A percentile compares a stretch with the other conserved stretches of the same genome.
These are phyloP conservation scores for Phataginus tricuspis DNA, from an alignment of 2,797 vertebrate species.

Conservation along the genomic window DNA sequence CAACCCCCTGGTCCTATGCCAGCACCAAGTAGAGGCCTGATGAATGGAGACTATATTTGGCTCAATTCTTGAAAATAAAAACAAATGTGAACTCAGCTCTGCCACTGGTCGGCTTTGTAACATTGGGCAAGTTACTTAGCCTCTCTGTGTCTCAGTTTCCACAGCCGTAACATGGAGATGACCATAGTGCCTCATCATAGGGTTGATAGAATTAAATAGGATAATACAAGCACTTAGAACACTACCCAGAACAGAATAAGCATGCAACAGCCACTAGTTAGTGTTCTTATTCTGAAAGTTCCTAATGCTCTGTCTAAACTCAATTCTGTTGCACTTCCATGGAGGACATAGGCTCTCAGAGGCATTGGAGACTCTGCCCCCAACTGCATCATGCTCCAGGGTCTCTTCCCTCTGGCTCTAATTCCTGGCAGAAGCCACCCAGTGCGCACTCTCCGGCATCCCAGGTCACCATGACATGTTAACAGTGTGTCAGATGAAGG, in stretches of 20 bases:
- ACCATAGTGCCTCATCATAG: neutral
- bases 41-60: neutral
- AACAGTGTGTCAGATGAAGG: neutral
- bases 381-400: neutral
- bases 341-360: neutral
- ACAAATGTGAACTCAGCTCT: neutral
- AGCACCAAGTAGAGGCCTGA: neutral
- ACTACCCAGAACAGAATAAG: neutral
- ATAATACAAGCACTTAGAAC: neutral
- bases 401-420: neutral
- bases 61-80: neutral
- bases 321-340: neutral
- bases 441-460: neutral
- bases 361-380: neutral
- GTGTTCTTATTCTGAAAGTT: neutral
- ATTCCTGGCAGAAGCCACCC: neutral
- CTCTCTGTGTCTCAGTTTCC: neutral
- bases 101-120: neutral
- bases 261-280: neutral
- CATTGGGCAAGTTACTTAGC: neutral
- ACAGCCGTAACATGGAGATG: neutral
- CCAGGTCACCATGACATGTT: neutral
- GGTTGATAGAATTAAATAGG: neutral
- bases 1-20: neutral
- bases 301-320: neutral